Base-by-base conservation (phyloP, 1,140 invertebrate species). In the Nasonia giraulti region DNA sequence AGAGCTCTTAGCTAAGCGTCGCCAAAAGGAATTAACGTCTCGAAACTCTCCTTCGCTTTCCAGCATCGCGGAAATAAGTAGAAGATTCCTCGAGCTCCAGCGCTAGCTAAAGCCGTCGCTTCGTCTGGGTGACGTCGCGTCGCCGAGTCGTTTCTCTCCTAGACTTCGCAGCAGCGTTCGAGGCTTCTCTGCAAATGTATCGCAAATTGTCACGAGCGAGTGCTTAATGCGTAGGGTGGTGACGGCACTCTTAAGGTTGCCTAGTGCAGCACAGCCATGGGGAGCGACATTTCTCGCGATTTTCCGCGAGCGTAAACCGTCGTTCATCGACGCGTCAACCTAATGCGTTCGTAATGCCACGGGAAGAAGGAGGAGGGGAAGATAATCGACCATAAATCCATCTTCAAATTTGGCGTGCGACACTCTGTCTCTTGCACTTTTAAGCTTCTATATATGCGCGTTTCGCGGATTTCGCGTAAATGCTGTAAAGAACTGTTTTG, bases 201-300 rank as follows among this genome's bases (percentile, higher is more conserved):
- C 90, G 89, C 87, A 93, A 93, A 93, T 93, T 92, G 92, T 93
- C 91, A 89, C 90, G 87, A 66, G 33, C 80, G 8, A 93, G 92
- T 92, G 90, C 91, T 92, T 92, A 92, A 93, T 93, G 91, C 89
- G 47, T 73, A 77, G 17, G 47, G 20, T 78, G 69, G 84, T 73
- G 40, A 62, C 2, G n/a, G 37, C 17, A 68, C 82, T 77, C 82
- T 83, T 83, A 62, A 62, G 71, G 20, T 10, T n/a, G 80, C 81
- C 44, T 14, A 37, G 20, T 44, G 44, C 68, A 27, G 74, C 68
- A 27, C 27, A 80, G 78, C 44, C 33, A 47, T 80, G 23, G 68
- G 68, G 27, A 31, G 62, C 12, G 68, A 31, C 76, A 62, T 82
- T 89, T 90, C 55, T 62, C 89, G 88, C 89, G 85, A 89, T 89